These are phyloP conservation scores for Halisarca cf. caerulea DNA, from an alignment of 37 sponge, comb jelly and placozoan genomes.

Conservation along the genomic window DNA sequence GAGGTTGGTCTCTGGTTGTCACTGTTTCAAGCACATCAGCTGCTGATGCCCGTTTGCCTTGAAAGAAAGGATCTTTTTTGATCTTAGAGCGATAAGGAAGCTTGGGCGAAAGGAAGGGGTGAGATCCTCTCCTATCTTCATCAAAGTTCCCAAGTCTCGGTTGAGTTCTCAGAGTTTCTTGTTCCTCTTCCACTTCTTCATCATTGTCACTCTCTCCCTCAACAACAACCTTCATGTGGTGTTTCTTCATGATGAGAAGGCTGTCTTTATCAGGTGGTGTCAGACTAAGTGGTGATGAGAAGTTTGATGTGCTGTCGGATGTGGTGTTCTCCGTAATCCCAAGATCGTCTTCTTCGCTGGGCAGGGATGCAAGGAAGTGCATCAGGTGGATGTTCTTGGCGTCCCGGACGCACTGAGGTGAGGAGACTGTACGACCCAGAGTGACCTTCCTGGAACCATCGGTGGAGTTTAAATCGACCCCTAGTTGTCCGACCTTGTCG, in stretches of 20 bases:
- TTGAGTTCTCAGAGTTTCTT: not conserved
- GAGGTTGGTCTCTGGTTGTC: not conserved
- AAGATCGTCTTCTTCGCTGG: slow-evolving; percentile 42
- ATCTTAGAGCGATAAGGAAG: not conserved
- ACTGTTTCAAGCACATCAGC: not conserved
- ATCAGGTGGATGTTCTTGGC: slow-evolving; percentile 44
- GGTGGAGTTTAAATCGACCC: not conserved
- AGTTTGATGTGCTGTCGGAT: slow-evolving; percentile 50
- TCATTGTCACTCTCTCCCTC: not conserved
- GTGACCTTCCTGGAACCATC: not conserved
- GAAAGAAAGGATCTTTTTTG: slow-evolving; percentile 19
- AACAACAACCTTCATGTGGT: not conserved
- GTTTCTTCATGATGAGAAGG: not conserved
- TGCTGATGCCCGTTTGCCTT: slow-evolving; percentile 18
- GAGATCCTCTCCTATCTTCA: not conserved
- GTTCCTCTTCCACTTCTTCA: not conserved
- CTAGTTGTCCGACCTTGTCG: not conserved
- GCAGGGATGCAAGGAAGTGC: slow-evolving; percentile 53
- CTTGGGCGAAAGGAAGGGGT: not conserved
- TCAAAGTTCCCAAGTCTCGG: not conserved
- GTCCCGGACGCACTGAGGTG: slow-evolving; percentile 13
- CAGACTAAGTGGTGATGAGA: slow-evolving; percentile 55
- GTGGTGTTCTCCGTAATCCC: slow-evolving; percentile 51
- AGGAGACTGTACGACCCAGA: not conserved
- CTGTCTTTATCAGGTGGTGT: slow-evolving; percentile 63